Evolutionary conservation across 2,888 invertebrate genomes (phyloP).

Genomic region (Helobdella robusta): DNA sequence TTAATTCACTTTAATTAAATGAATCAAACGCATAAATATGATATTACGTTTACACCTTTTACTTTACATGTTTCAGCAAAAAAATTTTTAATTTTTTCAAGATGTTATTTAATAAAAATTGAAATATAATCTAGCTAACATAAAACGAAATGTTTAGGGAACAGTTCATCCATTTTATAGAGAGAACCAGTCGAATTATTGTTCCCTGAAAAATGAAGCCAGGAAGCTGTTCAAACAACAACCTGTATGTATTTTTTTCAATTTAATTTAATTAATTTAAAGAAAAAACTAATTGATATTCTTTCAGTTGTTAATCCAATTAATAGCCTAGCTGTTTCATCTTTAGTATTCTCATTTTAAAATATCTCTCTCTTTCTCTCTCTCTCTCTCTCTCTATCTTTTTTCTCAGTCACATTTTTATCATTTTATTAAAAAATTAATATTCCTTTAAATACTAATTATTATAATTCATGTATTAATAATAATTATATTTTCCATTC

Average conservation of each 20-base stretch:
- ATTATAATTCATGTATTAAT: too few relatives aligned
- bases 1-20: too few relatives aligned
- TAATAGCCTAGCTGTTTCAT: too few relatives aligned
- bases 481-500: not conserved
- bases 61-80: too few relatives aligned
- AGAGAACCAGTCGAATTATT: constrained; percentile 27
- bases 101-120: not conserved
- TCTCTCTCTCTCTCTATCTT: too few relatives aligned
- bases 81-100: not conserved
- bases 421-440: too few relatives aligned
- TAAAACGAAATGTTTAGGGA: constrained; percentile 28
- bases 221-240: constrained; percentile 28
- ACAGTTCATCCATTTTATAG: constrained; percentile 32
- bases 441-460: too few relatives aligned
- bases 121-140: too few relatives aligned
- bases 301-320: not conserved
- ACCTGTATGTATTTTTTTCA: constrained; percentile 26
- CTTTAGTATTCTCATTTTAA: constrained; percentile 1
- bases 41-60: too few relatives aligned
- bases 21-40: too few relatives aligned
- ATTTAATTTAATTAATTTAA: not conserved
- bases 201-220: constrained; percentile 28
- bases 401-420: too few relatives aligned
- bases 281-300: not conserved
- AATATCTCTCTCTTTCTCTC: not conserved